Evolutionary conservation across 2,797 vertebrate species (phyloP), one percentile per base, ranked within the genome.

Genomic region (Cynodonichthys magdalenae): DNA sequence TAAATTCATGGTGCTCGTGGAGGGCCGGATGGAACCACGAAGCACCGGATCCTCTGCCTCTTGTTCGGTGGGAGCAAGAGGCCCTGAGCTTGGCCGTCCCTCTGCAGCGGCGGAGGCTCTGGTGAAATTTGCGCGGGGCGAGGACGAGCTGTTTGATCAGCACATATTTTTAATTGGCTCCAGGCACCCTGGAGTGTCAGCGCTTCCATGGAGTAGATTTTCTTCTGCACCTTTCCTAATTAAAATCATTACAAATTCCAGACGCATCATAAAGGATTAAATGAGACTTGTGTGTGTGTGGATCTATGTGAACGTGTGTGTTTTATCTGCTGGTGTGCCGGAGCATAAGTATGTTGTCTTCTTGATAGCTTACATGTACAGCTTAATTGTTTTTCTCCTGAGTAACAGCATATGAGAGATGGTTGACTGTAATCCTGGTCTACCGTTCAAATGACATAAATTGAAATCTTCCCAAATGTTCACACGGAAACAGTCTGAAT

Each of bases 161-260:
- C 90, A 88, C 86, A 91, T 90, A 86, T 88, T 93, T 92, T 92
- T 93, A 93, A 93, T 93, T 91, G 92, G 90, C 91, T 91, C 67
- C 82, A 59, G 87, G 90, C 90, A 87, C 90, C 91, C 87, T 74
- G 84, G 88, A 87, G 87, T 86, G 85, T 89, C 81, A 77, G 84
- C 85, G 81, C 72, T 81, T 80, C 87, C 81, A 85, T 39, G 42
- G 74, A 86, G 77, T 77, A 85, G 84, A 86, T 77, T 90, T 3
- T 77, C 77, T 83, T 83, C 85, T 71, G 86, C 84, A 92, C 86
- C 87, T 92, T 88, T 82, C 70, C 88, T 92, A 92, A 93, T 92
- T 92, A 92, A 92, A 92, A 90, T 90, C 80, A 88, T 91, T 90
- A 91, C 82, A 85, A 90, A 90, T 91, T 93, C 87, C 75, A 88